phyloP scores from a whole-genome alignment of 2,888 invertebrate species.

The Anodontia alba region DNA sequence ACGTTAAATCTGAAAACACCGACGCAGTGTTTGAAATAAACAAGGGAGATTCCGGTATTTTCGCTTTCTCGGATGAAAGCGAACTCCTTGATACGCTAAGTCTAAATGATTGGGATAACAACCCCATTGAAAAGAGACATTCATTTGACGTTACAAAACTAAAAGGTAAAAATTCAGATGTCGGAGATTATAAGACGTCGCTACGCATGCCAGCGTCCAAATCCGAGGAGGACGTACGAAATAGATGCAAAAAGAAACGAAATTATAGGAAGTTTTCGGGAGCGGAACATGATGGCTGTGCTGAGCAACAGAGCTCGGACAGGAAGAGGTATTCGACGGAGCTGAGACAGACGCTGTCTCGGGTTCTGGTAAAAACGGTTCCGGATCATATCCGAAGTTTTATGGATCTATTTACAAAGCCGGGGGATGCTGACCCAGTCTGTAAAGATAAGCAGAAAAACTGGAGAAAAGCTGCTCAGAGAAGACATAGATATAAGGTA shows the following conservation, averaged over 20 bases:
- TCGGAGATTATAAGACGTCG: background rate
- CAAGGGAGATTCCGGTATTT: too few species aligned
- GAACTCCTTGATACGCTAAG: background rate
- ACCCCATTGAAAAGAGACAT: background rate
- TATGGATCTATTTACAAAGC: background rate
- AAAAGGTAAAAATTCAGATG: background rate
- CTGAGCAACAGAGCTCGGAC: background rate
- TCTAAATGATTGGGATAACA: background rate
- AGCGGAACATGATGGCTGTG: background rate
- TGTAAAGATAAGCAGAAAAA: background rate
- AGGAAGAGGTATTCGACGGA: background rate
- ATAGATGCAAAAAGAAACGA: background rate
- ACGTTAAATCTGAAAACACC: too few species aligned
- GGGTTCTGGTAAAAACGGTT: background rate
- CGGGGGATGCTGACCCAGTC: background rate
- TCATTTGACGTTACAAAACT: background rate
- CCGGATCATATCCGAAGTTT: background rate
- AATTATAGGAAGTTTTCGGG: background rate
- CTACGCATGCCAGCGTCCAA: background rate
- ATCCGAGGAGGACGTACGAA: background rate
- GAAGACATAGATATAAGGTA: background rate
- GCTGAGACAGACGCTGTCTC: background rate
- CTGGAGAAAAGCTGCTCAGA: background rate
- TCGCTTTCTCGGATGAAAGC: background rate
- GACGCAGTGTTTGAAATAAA: too few species aligned